Conservation (phyloP, 1,140 invertebrate species). For the Bombus pascuorum region DNA sequence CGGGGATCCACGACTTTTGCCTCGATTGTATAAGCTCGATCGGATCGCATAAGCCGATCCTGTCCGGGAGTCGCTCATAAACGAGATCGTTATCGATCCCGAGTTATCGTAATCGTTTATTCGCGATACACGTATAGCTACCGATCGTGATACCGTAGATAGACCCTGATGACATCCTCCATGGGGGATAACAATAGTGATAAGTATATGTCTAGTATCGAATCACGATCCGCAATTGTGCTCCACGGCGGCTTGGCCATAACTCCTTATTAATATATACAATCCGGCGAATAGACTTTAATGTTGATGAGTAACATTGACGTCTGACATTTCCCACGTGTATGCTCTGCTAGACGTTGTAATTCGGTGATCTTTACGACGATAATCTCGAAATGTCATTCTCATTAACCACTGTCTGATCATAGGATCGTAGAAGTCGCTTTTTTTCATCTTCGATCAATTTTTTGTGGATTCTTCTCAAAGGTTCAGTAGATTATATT, state of each 20-base stretch:
- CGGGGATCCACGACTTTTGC: slow-evolving; percentile 46
- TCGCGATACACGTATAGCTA: slow-evolving; percentile 60
- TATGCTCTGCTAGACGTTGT: background rate
- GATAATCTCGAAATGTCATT: slow-evolving; percentile 42
- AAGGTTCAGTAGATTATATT: background rate
- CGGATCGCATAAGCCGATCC: slow-evolving; percentile 40
- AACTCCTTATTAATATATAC: slow-evolving; percentile 50
- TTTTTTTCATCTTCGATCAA: background rate
- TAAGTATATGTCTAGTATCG: slow-evolving; percentile 60
- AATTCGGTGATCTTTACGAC: slow-evolving; percentile 42
- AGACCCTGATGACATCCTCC: slow-evolving; percentile 60
- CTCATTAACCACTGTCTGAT: slow-evolving; percentile 28
- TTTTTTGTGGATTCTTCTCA: background rate
- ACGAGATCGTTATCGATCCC: slow-evolving; percentile 63
- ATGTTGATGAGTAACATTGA: slow-evolving; percentile 51
- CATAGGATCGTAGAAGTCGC: background rate
- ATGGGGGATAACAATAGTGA: slow-evolving; percentile 59
- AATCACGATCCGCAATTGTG: slow-evolving; percentile 62
- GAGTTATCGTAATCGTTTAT: slow-evolving; percentile 63
- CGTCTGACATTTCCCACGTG: slow-evolving; percentile 52
- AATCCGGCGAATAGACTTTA: background rate
- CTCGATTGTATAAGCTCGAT: slow-evolving; percentile 34
- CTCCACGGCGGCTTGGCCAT: background rate
- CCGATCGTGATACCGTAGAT: slow-evolving; percentile 59
- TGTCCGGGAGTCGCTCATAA: slow-evolving; percentile 62